Base-by-base conservation (phyloP, 2,113 vertebrate species). In the Pagrus major region DNA sequence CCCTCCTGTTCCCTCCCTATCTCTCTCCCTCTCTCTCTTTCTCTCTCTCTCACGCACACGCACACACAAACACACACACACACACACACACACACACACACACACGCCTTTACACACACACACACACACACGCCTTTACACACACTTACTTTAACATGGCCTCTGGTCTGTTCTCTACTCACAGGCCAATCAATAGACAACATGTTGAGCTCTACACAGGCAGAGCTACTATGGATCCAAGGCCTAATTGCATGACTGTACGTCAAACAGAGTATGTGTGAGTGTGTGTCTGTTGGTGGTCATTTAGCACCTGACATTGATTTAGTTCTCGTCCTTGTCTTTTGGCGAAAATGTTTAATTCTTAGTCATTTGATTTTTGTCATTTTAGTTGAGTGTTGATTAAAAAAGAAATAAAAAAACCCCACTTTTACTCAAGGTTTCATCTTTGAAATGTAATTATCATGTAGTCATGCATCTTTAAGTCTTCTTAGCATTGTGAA, bases 161-260 rank as follows among this genome's bases (percentile, higher is more conserved):
- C 85, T 81, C 85, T 89, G 83, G 85, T 83, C 88, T 89, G 84
- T 89, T 85, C 85, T 83, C 69, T 75, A 61, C 88, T 87, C 82
- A 55, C 75, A 79, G 74, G 71, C 44, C 71, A 78, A 87, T 89
- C 88, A 87, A 89, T 89, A 78, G 83, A 89, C 79, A 87, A 83
- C 85, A 87, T 78, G 88, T 87, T 83, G 88, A 83, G 83, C 65
- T 76, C 76, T 42, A 85, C 71, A 85, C 58, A 85, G 73, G 42
- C 80, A 76, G 49, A 78, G 77, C 73, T 72, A 39, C 85, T 87
- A 89, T 87, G 56, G 88, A 89, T 89, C 76, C 61, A 46, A 76
- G 25, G 61, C 70, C 85, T 89, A 87, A 89, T 87, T 89, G 83
- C 46, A 39, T 65, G 59, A 58, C 74, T 81, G 55, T 77, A 71